phyloP scores from a whole-genome alignment of 2,797 vertebrate species.

The Betta splendens region DNA sequence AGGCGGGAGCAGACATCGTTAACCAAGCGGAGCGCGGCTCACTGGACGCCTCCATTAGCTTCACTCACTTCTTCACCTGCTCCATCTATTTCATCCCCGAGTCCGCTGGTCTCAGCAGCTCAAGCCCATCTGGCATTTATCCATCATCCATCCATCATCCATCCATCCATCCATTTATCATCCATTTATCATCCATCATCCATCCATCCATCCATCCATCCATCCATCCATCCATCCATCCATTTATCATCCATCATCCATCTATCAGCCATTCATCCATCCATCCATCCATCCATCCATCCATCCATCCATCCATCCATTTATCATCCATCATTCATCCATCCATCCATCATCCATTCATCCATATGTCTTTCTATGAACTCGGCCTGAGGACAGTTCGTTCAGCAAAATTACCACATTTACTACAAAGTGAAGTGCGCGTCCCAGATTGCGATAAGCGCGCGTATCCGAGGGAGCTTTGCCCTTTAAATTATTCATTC shows the following conservation, averaged over 20 bases:
- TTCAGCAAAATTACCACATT: background rate
- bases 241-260: too few relatives aligned
- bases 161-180: conserved; percentile 15
- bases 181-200: conserved; percentile 4
- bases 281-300: conserved; percentile 1
- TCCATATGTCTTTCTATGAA: conserved; percentile 7
- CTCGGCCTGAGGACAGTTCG: background rate
- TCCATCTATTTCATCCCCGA: conserved; percentile 17
- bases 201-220: too few relatives aligned
- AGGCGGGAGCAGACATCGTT: conserved; percentile 17
- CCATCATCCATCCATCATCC: too few relatives aligned
- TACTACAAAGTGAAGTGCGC: background rate
- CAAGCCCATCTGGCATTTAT: background rate
- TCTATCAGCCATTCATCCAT: conserved; percentile 26
- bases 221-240: conserved; percentile 18
- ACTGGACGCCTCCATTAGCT: conserved; percentile 45
- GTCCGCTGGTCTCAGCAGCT: background rate
- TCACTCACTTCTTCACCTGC: conserved; percentile 1
- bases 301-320: background rate
- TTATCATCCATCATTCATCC: background rate
- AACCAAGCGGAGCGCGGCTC: conserved; percentile 30
- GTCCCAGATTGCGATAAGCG: conserved; percentile 27
- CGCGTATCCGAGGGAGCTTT: conserved; percentile 12
- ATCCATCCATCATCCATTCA: too few relatives aligned
- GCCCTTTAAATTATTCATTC: conserved; percentile 58